Evolutionary conservation across 2,888 invertebrate species (phyloP), one percentile per base, ranked within the genome.

Genomic region (Hedychridium roseum): DNA sequence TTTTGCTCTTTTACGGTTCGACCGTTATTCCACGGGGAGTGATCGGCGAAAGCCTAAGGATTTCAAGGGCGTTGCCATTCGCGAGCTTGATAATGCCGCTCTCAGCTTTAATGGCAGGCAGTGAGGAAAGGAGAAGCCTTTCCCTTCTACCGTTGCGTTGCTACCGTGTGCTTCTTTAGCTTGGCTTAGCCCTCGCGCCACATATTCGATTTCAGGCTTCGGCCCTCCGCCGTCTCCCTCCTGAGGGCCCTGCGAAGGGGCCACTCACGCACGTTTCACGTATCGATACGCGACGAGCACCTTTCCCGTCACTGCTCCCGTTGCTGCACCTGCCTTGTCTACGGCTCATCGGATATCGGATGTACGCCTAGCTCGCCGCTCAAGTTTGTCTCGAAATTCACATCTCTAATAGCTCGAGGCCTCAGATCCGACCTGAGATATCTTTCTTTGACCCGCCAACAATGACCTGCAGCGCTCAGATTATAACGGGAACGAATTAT

Each of bases 131-230:
- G 60, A 53, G 72, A 71, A 70, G 70, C 71, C 70, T 60, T 66
- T 68, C 50, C 56, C 57, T 58, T 54, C 45, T 42, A 48, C 37
- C 39, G 39, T 37, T 42, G 55, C 35, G 40, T 45, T 57, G 64
- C 66, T 70, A 66, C 66, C 57, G 72, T 64, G 56, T 57, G 65
- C 64, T 64, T 64, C 60, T 57, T 62, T 62, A 46, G 59, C 56
- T 54, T 58, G 50, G 67, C 68, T 70, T 60, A 72, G 63, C 65
- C 65, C 67, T 66, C 52, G 63, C 57, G 50, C 46, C 64, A 68
- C 71, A 69, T 73, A 73, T 73, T 73, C 73, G 64, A 71, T 71
- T 73, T 73, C 73, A 73, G 54, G 49, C 43, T 55, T 57, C 43
- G 45, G 28, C 56, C 48, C 47, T 42, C 37, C 59, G 43, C 17